Conservation (phyloP, 2,113 vertebrate species). For the Nipponia nippon region DNA sequence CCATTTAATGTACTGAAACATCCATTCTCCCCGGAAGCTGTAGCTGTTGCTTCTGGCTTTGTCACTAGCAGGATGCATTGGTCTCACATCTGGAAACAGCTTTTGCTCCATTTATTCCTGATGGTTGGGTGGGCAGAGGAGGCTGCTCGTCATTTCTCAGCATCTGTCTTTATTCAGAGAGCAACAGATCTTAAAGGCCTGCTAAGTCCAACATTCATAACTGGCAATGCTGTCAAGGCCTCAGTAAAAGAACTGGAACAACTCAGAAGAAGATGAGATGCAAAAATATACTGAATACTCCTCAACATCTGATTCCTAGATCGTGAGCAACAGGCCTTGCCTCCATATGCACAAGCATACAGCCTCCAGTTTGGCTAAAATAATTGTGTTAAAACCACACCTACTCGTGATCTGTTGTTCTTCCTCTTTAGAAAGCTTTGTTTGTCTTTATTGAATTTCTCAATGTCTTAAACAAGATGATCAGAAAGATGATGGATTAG, state of each 20-base stretch:
- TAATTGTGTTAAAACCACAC: neutral
- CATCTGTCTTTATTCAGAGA: neutral
- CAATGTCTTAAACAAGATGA: neutral
- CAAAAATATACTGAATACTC: neutral
- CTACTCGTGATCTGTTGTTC: neutral
- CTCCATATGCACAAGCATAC: neutral
- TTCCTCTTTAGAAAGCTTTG: neutral
- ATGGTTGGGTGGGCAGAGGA: neutral
- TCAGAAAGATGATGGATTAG: neutral
- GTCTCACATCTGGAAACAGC: neutral
- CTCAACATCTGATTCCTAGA: neutral
- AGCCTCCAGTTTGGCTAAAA: neutral
- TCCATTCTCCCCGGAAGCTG: neutral
- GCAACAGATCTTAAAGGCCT: neutral
- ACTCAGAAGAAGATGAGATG: neutral
- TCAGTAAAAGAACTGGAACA: neutral
- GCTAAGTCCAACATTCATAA: neutral
- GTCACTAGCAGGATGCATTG: neutral
- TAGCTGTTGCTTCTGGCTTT: neutral
- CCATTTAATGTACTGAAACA: neutral
- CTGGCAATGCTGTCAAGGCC: neutral
- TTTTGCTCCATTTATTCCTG: neutral
- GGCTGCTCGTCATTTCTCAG: neutral
- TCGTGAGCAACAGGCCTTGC: neutral
- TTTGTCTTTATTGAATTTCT: neutral